phyloP scores from a whole-genome alignment of 2,888 invertebrate genomes.

The Apamea anceps region DNA sequence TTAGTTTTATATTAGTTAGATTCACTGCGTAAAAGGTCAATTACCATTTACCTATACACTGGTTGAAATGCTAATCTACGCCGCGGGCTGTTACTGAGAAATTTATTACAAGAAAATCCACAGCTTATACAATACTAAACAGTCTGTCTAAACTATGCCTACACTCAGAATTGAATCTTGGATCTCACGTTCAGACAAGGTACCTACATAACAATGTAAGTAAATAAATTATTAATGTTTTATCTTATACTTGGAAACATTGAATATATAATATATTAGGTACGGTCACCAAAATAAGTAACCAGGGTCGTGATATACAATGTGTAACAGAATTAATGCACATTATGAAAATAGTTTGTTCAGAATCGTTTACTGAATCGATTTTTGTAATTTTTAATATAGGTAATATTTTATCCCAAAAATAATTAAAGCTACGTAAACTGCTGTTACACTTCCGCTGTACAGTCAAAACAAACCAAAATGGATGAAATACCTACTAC shows the following conservation, averaged over 20 bases:
- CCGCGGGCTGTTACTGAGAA: not conserved
- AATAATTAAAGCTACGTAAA: too few species aligned
- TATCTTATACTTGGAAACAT: not conserved
- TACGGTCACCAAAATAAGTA: too few species aligned
- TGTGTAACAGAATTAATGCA: too few species aligned
- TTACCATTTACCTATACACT: not conserved
- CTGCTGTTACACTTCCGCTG: too few species aligned
- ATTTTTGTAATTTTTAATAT: too few species aligned
- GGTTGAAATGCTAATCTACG: slow-evolving; percentile 2
- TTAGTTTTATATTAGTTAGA: not conserved
- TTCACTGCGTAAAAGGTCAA: not conserved
- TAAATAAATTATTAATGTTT: not conserved
- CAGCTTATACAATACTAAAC: not conserved
- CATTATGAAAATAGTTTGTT: too few species aligned
- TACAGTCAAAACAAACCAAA: too few species aligned
- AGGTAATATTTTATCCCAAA: too few species aligned
- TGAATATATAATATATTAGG: not conserved
- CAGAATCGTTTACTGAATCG: too few species aligned
- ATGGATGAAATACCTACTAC: too few species aligned
- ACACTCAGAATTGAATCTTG: not conserved
- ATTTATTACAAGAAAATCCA: not conserved
- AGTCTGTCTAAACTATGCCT: not conserved
- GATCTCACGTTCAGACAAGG: not conserved
- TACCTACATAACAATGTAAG: not conserved
- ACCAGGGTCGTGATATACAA: too few species aligned